Conservation (phyloP, 2,888 invertebrate species). For the Sphaerophoria taeniata region DNA sequence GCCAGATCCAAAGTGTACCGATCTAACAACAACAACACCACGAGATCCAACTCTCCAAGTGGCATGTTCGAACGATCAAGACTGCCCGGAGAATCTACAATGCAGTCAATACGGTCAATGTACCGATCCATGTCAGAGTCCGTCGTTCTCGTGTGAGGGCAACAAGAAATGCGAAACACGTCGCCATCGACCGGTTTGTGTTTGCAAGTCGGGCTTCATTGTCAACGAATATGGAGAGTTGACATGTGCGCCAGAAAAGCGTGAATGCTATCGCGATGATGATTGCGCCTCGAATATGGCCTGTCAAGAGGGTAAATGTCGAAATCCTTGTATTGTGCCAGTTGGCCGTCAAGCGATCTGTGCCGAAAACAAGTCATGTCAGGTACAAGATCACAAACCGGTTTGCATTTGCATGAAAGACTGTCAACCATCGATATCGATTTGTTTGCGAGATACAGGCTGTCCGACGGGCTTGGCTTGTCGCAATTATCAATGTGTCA, state of each 20-base stretch:
- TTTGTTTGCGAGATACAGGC: constrained; percentile 94
- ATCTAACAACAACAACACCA: constrained; percentile 84
- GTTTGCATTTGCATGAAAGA: constrained; percentile 94
- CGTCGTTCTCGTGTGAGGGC: constrained; percentile 88
- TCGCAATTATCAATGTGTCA: constrained; percentile 94
- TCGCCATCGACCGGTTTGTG: constrained; percentile 92
- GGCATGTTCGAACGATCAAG: constrained; percentile 86
- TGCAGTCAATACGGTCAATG: constrained; percentile 91
- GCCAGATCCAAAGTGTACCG: constrained; percentile 90
- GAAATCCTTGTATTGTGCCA: constrained; percentile 91
- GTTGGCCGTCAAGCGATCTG: constrained; percentile 86
- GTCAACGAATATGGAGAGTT: constrained; percentile 94
- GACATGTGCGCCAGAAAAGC: constrained; percentile 91
- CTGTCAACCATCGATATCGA: constrained; percentile 93
- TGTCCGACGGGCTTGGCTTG: constrained; percentile 94
- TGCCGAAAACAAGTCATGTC: constrained; percentile 92
- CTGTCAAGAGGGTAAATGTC: constrained; percentile 92
- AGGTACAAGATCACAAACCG: constrained; percentile 93
- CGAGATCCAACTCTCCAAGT: constrained; percentile 84
- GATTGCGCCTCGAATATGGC: constrained; percentile 94
- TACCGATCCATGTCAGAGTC: constrained; percentile 90
- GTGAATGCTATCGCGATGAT: constrained; percentile 91
- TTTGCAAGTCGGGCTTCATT: constrained; percentile 94
- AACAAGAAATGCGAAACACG: constrained; percentile 95
- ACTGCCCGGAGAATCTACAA: constrained; percentile 90